A percentile compares a stretch with the other conserved stretches of the same genome.
Conservation (phyloP, 2,797 vertebrate genomes). For the Ambastaia sidthimunki region DNA sequence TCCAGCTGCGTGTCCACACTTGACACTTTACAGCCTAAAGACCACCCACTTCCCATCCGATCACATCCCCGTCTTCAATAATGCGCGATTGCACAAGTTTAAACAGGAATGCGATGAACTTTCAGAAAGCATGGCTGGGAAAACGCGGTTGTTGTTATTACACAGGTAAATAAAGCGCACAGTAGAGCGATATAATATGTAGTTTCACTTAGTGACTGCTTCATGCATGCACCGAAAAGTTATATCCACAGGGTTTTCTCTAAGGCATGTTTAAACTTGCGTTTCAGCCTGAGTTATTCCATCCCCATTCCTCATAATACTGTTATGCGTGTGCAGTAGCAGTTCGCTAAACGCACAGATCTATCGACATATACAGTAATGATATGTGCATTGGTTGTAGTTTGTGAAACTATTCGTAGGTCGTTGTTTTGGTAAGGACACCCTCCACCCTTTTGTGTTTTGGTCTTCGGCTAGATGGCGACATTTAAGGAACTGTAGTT, state of each 20-base stretch:
- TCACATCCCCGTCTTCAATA: neutral
- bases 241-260: conserved; percentile 2
- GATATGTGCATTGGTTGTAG: neutral
- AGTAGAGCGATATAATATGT: too few species aligned
- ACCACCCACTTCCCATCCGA: conserved; percentile 35
- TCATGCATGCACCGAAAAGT: neutral
- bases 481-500: neutral
- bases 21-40: conserved; percentile 26
- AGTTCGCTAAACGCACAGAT: neutral
- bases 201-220: neutral
- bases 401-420: conserved; percentile 3
- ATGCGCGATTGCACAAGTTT: neutral
- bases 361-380: neutral
- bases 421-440: conserved; percentile 1
- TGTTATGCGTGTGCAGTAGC: neutral
- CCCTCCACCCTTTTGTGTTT: conserved; percentile 26
- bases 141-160: neutral
- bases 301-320: conserved; percentile 16
- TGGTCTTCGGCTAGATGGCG: neutral
- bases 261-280: conserved; percentile 39
- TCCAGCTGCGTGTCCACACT: conserved; percentile 36
- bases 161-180: conserved; percentile 11
- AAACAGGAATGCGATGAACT: conserved; percentile 1
- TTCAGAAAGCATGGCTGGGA: neutral
- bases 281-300: conserved; percentile 8